Conservation (phyloP, 2,113 vertebrate species). For the Pomatorhinus ruficollis region DNA sequence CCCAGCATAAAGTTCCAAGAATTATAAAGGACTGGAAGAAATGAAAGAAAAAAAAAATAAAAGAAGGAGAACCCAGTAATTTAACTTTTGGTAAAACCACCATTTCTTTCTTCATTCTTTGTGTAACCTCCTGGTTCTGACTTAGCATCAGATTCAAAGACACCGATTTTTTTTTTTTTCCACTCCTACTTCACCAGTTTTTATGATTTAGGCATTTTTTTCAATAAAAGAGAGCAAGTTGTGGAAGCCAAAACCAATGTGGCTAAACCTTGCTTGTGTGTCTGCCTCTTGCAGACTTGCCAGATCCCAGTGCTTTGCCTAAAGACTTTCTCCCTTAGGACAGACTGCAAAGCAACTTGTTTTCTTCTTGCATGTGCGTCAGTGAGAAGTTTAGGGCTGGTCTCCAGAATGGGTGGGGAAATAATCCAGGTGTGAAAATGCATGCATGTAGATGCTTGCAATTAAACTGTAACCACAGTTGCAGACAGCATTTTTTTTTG, state of each 20-base stretch:
- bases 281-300: conserved; percentile 16
- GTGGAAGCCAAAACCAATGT: not conserved
- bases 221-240: not conserved
- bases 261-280: not conserved
- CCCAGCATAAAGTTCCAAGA: not conserved
- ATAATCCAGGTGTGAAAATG: conserved; percentile 62
- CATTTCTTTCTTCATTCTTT: not conserved
- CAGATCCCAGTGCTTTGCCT: conserved; percentile 24
- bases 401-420: conserved; percentile 47
- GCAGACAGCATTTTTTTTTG: not conserved
- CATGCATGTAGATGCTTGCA: conserved; percentile 44
- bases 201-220: not conserved
- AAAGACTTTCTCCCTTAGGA: not conserved
- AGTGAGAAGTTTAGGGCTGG: conserved; percentile 19
- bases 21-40: not conserved
- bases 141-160: not conserved
- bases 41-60: not conserved
- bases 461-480: not conserved
- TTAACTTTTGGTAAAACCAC: not conserved
- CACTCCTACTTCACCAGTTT: not conserved
- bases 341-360: conserved; percentile 15
- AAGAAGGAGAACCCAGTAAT: not conserved
- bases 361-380: conserved; percentile 30
- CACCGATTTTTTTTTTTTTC: not conserved
- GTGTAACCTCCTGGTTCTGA: not conserved